Evolutionary conservation across 2,888 invertebrate genomes (phyloP).

Genomic region (Rosalia funebris): DNA sequence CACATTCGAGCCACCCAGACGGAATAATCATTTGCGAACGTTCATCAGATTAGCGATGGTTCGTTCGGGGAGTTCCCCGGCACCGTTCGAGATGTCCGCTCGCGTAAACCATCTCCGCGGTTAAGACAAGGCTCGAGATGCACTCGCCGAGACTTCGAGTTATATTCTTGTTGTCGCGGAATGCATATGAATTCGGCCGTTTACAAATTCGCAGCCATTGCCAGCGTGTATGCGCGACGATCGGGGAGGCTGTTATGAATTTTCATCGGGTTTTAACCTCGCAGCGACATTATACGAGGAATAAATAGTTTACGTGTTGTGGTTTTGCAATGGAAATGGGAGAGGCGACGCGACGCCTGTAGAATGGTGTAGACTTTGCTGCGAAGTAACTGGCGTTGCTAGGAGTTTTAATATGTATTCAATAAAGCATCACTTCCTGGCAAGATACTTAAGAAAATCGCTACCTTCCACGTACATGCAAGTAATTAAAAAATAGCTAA

Average conservation of each 20-base stretch:
- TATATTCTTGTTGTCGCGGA: slow-evolving; percentile 6
- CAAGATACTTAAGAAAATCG: too few relatives aligned
- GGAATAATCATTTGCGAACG: neutral
- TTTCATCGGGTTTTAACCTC: neutral
- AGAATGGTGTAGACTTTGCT: too few relatives aligned
- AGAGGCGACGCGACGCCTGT: too few relatives aligned
- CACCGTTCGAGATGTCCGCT: neutral
- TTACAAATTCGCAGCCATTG: neutral
- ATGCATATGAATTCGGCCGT: slow-evolving; percentile 6
- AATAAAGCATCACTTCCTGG: too few relatives aligned
- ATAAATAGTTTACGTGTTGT: neutral
- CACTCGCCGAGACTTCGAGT: slow-evolving; percentile 4
- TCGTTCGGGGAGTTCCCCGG: slow-evolving; percentile 3
- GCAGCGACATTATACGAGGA: neutral
- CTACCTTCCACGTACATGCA: too few relatives aligned
- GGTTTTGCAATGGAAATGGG: neutral
- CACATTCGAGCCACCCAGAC: too few relatives aligned
- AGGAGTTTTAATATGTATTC: too few relatives aligned
- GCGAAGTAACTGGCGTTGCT: too few relatives aligned
- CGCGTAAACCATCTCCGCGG: neutral
- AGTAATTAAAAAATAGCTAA: too few relatives aligned
- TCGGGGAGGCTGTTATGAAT: neutral
- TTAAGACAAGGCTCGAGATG: neutral
- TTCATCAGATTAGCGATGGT: slow-evolving; percentile 3
- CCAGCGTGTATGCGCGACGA: neutral